phyloP scores from a whole-genome alignment of 2,888 invertebrate genomes.

The Chymomyza fuscimana region DNA sequence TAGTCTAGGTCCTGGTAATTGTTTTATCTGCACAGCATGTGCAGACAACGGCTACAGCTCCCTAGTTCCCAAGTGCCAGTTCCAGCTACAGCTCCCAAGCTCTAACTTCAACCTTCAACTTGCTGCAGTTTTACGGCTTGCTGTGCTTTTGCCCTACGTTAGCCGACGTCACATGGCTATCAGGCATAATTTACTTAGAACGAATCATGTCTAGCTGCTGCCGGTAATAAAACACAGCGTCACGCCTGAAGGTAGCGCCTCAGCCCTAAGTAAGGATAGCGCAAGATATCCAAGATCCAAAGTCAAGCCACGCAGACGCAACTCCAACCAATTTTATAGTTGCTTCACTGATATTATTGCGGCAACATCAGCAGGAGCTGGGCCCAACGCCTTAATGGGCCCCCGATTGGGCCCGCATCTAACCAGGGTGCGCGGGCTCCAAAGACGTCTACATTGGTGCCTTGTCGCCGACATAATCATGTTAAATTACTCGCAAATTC shows the following conservation, averaged over 20 bases:
- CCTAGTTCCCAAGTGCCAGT: background rate
- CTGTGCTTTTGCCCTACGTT: constrained; percentile 33
- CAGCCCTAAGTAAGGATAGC: background rate
- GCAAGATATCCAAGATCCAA: background rate
- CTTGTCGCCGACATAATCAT: constrained; percentile 76
- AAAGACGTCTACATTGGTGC: constrained; percentile 69
- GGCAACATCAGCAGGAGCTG: constrained; percentile 25
- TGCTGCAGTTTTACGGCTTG: constrained; percentile 60
- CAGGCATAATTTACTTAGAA: constrained; percentile 75
- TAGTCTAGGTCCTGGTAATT: constrained; percentile 64
- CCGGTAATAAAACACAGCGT: constrained; percentile 63
- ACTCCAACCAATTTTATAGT: constrained; percentile 64
- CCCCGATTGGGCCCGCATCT: constrained; percentile 3
- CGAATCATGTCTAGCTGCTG: constrained; percentile 65
- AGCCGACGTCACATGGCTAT: constrained; percentile 52
- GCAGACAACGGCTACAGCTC: constrained; percentile 1
- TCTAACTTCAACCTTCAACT: constrained; percentile 24
- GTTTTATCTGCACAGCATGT: constrained; percentile 61
- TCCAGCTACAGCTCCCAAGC: constrained; percentile 13
- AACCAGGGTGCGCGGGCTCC: constrained; percentile 12
- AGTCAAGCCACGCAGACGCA: constrained; percentile 41
- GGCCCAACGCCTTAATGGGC: background rate
- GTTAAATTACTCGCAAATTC: constrained; percentile 77
- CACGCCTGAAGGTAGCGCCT: background rate
- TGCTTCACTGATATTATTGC: constrained; percentile 14